These are phyloP conservation scores for Andrena minutula DNA, from an alignment of 2,888 invertebrate genomes.

Conservation along the genomic window DNA sequence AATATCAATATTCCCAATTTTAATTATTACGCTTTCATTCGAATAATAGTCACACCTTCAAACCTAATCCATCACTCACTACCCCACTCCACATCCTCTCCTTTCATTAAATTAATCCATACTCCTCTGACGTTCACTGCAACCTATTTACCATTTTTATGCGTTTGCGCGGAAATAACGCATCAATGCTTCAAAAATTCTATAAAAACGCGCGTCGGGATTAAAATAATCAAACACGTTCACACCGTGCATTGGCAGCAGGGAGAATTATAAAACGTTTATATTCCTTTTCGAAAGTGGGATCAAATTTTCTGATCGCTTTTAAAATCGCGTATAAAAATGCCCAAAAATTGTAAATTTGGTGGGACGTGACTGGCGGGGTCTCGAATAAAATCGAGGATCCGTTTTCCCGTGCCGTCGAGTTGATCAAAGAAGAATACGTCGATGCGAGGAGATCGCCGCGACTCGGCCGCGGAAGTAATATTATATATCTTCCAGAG, in stretches of 20 bases:
- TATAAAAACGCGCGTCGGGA: not conserved
- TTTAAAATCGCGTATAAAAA: not conserved
- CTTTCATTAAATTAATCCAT: not conserved
- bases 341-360: not conserved
- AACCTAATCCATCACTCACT: no score
- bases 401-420: constrained; percentile 27
- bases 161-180: not conserved
- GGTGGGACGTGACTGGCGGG: not conserved
- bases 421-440: constrained; percentile 66
- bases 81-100: no score
- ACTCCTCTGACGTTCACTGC: not conserved
- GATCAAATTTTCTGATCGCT: not conserved
- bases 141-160: not conserved
- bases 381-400: not conserved
- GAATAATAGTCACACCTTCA: no score
- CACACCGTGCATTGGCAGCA: not conserved
- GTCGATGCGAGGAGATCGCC: constrained; percentile 45
- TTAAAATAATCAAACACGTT: constrained; percentile 3
- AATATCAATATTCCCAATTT: no score
- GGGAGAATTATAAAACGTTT: not conserved
- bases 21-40: no score
- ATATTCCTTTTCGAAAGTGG: no score
- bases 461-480: constrained; percentile 53
- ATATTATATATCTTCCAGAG: constrained; percentile 63
- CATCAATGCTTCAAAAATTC: not conserved